Conservation (phyloP, 2,113 vertebrate genomes). For the Xiphophorus hellerii region DNA sequence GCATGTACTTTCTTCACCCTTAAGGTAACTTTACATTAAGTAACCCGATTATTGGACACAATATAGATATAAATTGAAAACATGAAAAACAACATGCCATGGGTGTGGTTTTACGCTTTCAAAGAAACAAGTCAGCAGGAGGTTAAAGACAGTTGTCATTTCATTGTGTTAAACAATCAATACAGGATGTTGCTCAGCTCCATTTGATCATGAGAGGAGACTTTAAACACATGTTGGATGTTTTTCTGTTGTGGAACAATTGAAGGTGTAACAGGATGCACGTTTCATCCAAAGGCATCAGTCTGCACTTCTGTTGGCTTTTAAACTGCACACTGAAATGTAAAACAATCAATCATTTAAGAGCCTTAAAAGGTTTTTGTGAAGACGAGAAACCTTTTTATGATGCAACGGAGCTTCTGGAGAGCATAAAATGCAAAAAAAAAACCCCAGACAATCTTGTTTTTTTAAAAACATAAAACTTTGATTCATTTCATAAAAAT, state of each 20-base stretch:
- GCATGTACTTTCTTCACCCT: background rate
- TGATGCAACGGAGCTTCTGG: too few relatives aligned
- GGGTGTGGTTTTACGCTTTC: background rate
- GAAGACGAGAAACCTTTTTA: too few relatives aligned
- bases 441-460: background rate
- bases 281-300: background rate
- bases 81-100: background rate
- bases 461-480: background rate
- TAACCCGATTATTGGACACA: background rate
- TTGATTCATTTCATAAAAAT: background rate
- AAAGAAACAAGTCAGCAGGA: background rate
- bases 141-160: background rate
- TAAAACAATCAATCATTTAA: background rate
- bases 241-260: background rate
- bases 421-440: too few relatives aligned
- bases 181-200: conserved; percentile 13
- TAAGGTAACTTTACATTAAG: background rate
- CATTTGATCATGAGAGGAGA: conserved; percentile 1
- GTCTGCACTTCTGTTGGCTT: conserved; percentile 1
- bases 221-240: conserved; percentile 8
- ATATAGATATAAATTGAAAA: background rate
- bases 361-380: background rate
- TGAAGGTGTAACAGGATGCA: background rate
- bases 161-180: background rate
- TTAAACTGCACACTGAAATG: background rate